phyloP scores from a whole-genome alignment of 2,797 vertebrate species.

The Falco concolor region DNA sequence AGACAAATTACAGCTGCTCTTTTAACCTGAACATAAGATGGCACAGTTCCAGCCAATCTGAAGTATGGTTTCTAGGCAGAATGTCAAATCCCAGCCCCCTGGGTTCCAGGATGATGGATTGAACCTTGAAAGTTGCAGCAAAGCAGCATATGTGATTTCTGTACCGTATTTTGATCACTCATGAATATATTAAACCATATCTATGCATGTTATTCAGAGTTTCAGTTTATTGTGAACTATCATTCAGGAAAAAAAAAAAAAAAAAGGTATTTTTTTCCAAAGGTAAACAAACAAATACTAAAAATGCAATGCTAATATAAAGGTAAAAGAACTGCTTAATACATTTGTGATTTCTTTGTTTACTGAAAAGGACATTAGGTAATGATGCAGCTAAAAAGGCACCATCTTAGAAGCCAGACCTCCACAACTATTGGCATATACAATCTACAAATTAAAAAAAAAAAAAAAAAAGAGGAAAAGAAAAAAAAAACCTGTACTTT shows the following conservation, averaged over 20 bases:
- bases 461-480: no score
- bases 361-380: not conserved
- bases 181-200: slow-evolving; percentile 61
- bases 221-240: not conserved
- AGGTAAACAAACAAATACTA: not conserved
- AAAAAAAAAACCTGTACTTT: not conserved
- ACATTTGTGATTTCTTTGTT: not conserved
- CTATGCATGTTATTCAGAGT: not conserved
- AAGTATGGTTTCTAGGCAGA: slow-evolving; percentile 64
- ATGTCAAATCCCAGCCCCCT: slow-evolving; percentile 66
- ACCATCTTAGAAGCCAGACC: not conserved
- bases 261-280: not conserved
- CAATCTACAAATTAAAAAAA: not conserved
- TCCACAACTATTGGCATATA: not conserved
- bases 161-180: slow-evolving; percentile 58
- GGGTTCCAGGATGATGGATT: slow-evolving; percentile 68
- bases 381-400: not conserved
- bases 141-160: slow-evolving; percentile 65
- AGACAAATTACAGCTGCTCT: slow-evolving; percentile 74
- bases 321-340: not conserved
- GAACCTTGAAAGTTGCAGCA: slow-evolving; percentile 66
- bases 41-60: slow-evolving; percentile 70
- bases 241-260: not conserved
- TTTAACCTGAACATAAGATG: slow-evolving; percentile 75
- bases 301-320: not conserved